phyloP scores from a whole-genome alignment of 2,888 invertebrate species.

The Branchipolynoe longqiensis region DNA sequence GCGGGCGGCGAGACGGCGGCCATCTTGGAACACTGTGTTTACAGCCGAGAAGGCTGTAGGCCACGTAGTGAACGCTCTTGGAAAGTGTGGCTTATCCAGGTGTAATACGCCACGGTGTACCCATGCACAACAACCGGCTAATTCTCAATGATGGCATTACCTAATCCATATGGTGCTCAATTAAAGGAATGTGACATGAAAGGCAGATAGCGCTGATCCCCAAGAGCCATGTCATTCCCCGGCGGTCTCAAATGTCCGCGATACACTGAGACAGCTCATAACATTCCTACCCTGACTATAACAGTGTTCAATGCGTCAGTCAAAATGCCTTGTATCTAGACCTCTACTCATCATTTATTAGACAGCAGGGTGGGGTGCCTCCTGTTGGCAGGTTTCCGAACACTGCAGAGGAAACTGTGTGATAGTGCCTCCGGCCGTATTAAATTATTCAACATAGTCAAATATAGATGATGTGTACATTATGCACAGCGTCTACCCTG shows the following conservation, averaged over 20 bases:
- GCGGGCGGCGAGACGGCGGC: background rate
- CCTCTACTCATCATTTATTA: background rate
- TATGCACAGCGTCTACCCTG: too few relatives aligned
- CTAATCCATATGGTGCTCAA: background rate
- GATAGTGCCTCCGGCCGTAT: too few relatives aligned
- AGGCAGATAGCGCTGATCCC: background rate
- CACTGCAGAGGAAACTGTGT: too few relatives aligned
- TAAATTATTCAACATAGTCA: too few relatives aligned
- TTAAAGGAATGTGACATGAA: conserved; percentile 22
- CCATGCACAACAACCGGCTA: background rate
- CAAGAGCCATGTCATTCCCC: background rate
- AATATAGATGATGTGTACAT: too few relatives aligned
- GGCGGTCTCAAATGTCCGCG: too few relatives aligned
- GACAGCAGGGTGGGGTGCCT: background rate
- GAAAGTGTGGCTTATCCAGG: background rate
- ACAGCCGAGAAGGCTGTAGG: background rate
- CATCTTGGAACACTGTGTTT: conserved; percentile 35
- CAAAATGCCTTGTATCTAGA: background rate
- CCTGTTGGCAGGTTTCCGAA: background rate
- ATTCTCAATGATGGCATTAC: background rate
- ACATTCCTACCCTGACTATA: background rate
- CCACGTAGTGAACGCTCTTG: background rate
- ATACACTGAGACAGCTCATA: background rate
- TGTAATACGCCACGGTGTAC: background rate
- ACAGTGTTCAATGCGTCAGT: background rate